Evolutionary conservation across 2,888 invertebrate species (phyloP).

Genomic region (Agrypnus murinus): DNA sequence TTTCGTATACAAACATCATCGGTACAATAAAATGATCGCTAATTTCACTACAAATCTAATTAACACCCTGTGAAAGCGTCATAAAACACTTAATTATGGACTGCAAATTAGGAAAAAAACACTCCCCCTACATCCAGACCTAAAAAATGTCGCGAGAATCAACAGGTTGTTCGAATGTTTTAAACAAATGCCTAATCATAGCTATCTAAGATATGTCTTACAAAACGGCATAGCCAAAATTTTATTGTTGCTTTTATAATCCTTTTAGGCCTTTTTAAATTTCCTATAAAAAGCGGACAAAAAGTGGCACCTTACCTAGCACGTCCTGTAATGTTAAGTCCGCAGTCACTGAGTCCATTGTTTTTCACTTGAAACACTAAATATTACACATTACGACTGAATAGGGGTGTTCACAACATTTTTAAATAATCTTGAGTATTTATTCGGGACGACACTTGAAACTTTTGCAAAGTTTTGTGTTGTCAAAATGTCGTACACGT

Average conservation of each 20-base stretch:
- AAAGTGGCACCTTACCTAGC: slow-evolving; percentile 62
- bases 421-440: slow-evolving; percentile 19
- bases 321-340: slow-evolving; percentile 67
- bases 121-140: slow-evolving; percentile 18
- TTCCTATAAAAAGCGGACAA: slow-evolving; percentile 35
- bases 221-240: too few relatives aligned
- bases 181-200: too few relatives aligned
- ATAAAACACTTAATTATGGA: slow-evolving; percentile 8
- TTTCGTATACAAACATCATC: slow-evolving; percentile 18
- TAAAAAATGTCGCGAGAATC: slow-evolving; percentile 10
- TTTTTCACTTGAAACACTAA: slow-evolving; percentile 44
- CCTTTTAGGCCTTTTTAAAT: neutral
- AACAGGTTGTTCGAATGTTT: slow-evolving; percentile 24
- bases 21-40: neutral
- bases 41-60: slow-evolving; percentile 13
- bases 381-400: slow-evolving; percentile 33
- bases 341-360: slow-evolving; percentile 66
- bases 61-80: neutral
- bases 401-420: slow-evolving; percentile 20
- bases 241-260: too few relatives aligned
- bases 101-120: neutral
- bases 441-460: slow-evolving; percentile 46
- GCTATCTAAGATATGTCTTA: too few relatives aligned
- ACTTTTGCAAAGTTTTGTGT: slow-evolving; percentile 50
- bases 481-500: slow-evolving; percentile 56